phyloP scores from a whole-genome alignment of 2,888 invertebrate species.

The Diadromus collaris region DNA sequence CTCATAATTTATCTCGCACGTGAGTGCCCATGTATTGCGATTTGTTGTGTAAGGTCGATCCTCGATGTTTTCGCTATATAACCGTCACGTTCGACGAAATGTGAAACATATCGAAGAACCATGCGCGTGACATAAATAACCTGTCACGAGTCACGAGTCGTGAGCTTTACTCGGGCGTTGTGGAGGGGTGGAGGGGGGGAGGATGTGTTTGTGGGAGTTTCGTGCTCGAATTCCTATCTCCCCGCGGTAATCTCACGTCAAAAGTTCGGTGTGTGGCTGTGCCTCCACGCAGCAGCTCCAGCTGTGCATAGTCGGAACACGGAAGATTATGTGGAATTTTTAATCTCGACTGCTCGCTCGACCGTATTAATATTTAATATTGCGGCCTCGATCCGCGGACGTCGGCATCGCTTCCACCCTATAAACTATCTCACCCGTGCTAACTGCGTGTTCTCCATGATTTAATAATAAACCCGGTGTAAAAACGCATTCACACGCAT shows the following conservation, averaged over 20 bases:
- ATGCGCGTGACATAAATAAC: constrained; percentile 44
- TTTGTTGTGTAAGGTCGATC: background rate
- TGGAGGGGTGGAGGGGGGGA: background rate
- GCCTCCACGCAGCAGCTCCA: background rate
- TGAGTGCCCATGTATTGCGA: background rate
- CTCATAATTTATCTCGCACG: no score
- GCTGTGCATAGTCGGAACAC: constrained; percentile 23
- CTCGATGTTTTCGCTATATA: background rate
- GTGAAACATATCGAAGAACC: constrained; percentile 32
- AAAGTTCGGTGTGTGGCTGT: constrained; percentile 31
- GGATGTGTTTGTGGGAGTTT: background rate
- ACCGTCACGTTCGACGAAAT: constrained; percentile 40
- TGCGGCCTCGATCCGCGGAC: constrained; percentile 29
- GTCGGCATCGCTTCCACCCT: constrained; percentile 6
- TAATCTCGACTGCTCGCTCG: constrained; percentile 53
- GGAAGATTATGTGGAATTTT: constrained; percentile 57
- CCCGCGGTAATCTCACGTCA: constrained; percentile 59
- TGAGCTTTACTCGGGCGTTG: background rate
- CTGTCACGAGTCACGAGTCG: constrained; percentile 51
- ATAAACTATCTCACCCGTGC: background rate
- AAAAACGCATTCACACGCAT: constrained; percentile 6
- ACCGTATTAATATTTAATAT: constrained; percentile 57
- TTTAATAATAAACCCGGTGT: constrained; percentile 24
- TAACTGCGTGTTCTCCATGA: constrained; percentile 3
- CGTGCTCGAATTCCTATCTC: constrained; percentile 34